Conservation (phyloP, 2,888 invertebrate genomes). For the Smittia aterrima region DNA sequence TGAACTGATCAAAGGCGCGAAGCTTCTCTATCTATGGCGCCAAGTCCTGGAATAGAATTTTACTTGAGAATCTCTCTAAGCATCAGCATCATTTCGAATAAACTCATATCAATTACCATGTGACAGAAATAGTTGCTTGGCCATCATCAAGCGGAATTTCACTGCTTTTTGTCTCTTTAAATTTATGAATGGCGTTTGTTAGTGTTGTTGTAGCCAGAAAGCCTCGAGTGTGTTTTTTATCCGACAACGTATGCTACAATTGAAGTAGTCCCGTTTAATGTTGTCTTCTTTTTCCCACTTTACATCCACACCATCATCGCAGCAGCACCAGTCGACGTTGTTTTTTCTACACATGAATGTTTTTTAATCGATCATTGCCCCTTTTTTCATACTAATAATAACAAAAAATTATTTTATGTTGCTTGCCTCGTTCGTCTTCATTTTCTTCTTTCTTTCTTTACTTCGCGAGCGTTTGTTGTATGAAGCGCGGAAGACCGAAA, state of each 20-base stretch:
- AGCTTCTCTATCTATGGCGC: no score
- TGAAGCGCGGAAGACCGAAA: constrained; percentile 2
- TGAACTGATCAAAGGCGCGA: no score
- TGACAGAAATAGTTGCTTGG: no score
- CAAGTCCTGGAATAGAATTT: no score
- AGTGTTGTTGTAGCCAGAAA: constrained; percentile 21
- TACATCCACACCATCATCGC: constrained; percentile 24
- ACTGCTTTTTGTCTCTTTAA: constrained; percentile 33
- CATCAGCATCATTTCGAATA: no score
- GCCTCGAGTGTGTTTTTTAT: not conserved
- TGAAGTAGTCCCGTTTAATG: constrained; percentile 38
- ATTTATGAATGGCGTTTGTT: constrained; percentile 39
- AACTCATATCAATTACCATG: no score
- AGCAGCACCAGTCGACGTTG: constrained; percentile 10
- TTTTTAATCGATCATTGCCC: constrained; percentile 41
- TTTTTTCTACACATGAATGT: constrained; percentile 34
- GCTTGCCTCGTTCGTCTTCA: not conserved
- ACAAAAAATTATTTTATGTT: constrained; percentile 28
- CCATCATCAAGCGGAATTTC: not conserved
- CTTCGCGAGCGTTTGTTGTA: not conserved
- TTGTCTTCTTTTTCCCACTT: constrained; percentile 16
- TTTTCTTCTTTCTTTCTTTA: not conserved
- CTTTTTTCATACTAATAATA: constrained; percentile 35
- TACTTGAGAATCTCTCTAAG: no score
- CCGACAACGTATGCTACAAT: constrained; percentile 19